phyloP scores from a whole-genome alignment of 2,113 vertebrate species.

The Rhadina sibilatrix region DNA sequence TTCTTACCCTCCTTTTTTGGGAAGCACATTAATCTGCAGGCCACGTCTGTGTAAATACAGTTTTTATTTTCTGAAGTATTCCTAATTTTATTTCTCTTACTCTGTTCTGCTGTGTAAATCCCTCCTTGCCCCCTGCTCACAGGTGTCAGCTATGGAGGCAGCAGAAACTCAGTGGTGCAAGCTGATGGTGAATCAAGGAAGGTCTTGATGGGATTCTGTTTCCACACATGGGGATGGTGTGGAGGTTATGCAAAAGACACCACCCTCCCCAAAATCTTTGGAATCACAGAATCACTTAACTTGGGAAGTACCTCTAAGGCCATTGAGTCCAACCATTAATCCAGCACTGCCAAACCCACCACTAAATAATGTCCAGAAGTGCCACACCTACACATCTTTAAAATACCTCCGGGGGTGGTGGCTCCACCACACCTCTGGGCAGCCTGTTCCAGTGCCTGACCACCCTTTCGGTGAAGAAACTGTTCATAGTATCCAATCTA shows the following conservation, averaged over 20 bases:
- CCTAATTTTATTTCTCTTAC: background rate
- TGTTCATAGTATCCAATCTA: rapidly evolving
- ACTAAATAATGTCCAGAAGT: background rate
- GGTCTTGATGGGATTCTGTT: background rate
- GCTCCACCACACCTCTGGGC: background rate
- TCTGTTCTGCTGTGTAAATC: background rate
- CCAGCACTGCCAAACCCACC: background rate
- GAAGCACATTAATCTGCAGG: background rate
- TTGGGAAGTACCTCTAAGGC: background rate
- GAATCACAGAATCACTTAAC: background rate
- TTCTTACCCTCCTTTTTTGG: background rate
- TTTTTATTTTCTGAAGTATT: background rate
- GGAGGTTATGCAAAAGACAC: no score
- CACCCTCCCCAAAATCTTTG: background rate
- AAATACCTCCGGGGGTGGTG: background rate
- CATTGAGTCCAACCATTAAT: background rate
- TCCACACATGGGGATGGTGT: background rate
- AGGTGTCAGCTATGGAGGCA: rapidly evolving
- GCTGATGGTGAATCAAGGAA: background rate
- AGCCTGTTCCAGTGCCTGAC: background rate
- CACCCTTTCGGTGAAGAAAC: background rate
- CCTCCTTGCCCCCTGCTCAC: background rate
- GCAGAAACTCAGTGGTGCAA: background rate
- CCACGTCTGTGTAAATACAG: background rate
- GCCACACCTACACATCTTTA: background rate